A percentile compares a stretch with the other conserved stretches of the same genome.
phyloP scores from a whole-genome alignment of 2,797 vertebrate species.

The Cossypha polioptera region DNA sequence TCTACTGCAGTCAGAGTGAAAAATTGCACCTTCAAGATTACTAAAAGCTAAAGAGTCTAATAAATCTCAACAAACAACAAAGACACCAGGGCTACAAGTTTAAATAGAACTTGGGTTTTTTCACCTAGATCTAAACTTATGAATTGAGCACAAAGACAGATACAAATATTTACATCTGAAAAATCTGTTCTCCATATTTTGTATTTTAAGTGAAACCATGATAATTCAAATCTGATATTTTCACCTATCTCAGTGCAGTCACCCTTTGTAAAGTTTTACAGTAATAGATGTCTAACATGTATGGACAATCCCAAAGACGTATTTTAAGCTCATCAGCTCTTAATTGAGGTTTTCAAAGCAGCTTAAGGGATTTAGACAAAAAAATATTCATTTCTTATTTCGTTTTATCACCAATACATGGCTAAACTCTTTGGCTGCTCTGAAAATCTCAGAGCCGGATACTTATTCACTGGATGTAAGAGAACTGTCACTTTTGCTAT shows the following conservation, averaged over 20 bases:
- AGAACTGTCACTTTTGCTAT: background rate
- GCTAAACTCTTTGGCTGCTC: background rate
- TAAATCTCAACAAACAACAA: background rate
- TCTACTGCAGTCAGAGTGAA: background rate
- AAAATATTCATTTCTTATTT: background rate
- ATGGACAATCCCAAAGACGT: background rate
- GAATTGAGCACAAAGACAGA: background rate
- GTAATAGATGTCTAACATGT: background rate
- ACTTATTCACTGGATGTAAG: background rate
- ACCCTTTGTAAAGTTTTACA: background rate
- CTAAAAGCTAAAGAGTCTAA: background rate
- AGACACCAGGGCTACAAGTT: background rate
- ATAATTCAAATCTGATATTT: background rate
- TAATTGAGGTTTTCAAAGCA: conserved; percentile 14
- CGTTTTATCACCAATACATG: background rate
- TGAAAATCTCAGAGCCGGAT: background rate
- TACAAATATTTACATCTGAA: background rate
- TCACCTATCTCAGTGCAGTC: background rate
- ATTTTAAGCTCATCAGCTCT: conserved; percentile 27
- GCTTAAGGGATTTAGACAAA: conserved; percentile 23
- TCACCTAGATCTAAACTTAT: background rate
- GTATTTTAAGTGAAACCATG: background rate
- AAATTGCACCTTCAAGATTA: background rate
- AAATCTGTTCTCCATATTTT: background rate
- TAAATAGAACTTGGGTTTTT: background rate